A percentile compares a stretch with the other conserved stretches of the same genome.
These are phyloP conservation scores for Erpetoichthys calabaricus DNA, from an alignment of 2,797 vertebrate species.

Conservation along the genomic window DNA sequence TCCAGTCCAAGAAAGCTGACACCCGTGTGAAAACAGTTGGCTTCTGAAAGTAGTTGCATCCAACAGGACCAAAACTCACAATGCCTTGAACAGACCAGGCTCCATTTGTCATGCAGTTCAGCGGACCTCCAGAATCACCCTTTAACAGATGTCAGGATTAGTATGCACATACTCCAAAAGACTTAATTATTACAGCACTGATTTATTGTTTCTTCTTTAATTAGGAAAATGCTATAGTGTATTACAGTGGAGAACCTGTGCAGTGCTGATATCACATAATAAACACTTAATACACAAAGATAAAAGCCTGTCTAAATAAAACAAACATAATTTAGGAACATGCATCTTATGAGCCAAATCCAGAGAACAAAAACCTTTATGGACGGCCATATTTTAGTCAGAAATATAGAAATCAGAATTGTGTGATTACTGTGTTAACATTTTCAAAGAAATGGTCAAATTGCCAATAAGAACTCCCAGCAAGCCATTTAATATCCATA, in stretches of 20 bases:
- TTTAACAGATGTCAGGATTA: neutral
- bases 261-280: too few species aligned
- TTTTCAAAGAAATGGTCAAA: too few species aligned
- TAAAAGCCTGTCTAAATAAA: too few species aligned
- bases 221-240: neutral
- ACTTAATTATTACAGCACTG: neutral
- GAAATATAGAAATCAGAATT: too few species aligned
- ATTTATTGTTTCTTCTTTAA: neutral
- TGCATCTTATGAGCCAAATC: too few species aligned
- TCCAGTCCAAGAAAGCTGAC: slow-evolving; percentile 19
- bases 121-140: slow-evolving; percentile 19
- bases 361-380: too few species aligned
- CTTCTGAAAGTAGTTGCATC: slow-evolving; percentile 14
- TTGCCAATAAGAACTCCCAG: too few species aligned
- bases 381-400: too few species aligned
- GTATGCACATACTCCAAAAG: neutral
- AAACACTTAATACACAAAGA: too few species aligned
- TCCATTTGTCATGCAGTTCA: slow-evolving; percentile 12
- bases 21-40: slow-evolving; percentile 21
- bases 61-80: slow-evolving; percentile 19
- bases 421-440: too few species aligned
- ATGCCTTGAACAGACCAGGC: slow-evolving; percentile 8
- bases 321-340: too few species aligned
- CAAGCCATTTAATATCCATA: too few species aligned
- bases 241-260: neutral